Percentiles rank a stretch among this genome's conserved stretches.
Conservation (phyloP, 1,140 invertebrate genomes). For the Dinothrombium tinctorium region DNA sequence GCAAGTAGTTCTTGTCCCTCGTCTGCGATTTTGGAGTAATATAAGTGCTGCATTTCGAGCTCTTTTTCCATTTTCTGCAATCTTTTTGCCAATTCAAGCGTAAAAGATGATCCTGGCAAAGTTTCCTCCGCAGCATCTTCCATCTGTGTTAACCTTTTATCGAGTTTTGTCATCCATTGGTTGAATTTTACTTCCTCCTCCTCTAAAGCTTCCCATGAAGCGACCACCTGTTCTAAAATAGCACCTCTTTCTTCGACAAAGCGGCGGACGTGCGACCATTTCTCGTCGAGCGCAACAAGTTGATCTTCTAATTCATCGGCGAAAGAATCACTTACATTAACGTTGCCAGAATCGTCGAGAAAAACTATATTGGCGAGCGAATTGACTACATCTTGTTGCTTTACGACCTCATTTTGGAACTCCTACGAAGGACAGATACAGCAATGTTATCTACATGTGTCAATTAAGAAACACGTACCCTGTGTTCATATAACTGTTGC, state of each 20-base stretch:
- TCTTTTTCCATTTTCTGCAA: constrained; percentile 8
- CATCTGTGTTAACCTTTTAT: constrained; percentile 45
- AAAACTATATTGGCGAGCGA: constrained; percentile 62
- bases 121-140: constrained; percentile 25
- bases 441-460: background rate
- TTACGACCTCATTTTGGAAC: constrained; percentile 45
- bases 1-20: constrained; percentile 16
- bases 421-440: constrained; percentile 15
- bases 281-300: constrained; percentile 51
- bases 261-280: constrained; percentile 55
- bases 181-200: constrained; percentile 36
- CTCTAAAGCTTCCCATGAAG: constrained; percentile 29
- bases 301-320: constrained; percentile 48
- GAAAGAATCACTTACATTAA: constrained; percentile 16
- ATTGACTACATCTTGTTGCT: constrained; percentile 52
- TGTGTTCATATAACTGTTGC: constrained; percentile 32
- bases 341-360: constrained; percentile 44
- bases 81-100: constrained; percentile 2
- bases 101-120: background rate
- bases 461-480: constrained; percentile 16
- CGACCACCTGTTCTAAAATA: constrained; percentile 31
- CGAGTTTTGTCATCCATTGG: constrained; percentile 42
- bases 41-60: constrained; percentile 1
- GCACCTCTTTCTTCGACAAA: constrained; percentile 51
- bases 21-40: constrained; percentile 3